Conservation (phyloP, 2,888 invertebrate genomes). For the Agonopterix arenella region DNA sequence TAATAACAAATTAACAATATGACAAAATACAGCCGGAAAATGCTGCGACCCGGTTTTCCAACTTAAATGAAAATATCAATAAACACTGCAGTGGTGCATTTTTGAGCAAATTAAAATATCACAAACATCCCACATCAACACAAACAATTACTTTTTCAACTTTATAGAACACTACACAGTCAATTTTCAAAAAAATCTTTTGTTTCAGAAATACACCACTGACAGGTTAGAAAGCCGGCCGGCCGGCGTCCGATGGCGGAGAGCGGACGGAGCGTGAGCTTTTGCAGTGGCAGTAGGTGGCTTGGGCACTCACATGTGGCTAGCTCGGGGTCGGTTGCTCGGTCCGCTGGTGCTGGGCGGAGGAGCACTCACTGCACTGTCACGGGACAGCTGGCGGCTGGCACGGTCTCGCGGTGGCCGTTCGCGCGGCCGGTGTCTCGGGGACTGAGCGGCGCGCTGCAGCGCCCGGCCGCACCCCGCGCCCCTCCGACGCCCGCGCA, state of each 20-base stretch:
- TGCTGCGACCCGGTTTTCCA: too few relatives aligned
- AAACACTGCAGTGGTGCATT: conserved; percentile 25
- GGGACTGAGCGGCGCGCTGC: conserved; percentile 56
- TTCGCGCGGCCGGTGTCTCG: conserved; percentile 73
- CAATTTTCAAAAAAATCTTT: conserved; percentile 16
- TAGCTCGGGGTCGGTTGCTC: conserved; percentile 36
- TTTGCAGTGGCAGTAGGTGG: conserved; percentile 2
- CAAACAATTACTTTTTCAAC: not conserved
- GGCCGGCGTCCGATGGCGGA: conserved; percentile 22
- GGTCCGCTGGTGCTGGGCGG: conserved; percentile 52
- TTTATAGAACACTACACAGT: conserved; percentile 30
- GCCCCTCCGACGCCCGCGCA: conserved; percentile 37
- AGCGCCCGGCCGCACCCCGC: conserved; percentile 53
- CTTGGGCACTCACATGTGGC: conserved; percentile 62
- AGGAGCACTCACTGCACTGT: conserved; percentile 44
- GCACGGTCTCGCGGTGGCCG: conserved; percentile 60
- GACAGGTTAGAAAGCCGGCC: conserved; percentile 61
- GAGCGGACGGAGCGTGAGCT: conserved; percentile 11
- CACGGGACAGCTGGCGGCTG: conserved; percentile 19
- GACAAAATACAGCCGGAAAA: too few relatives aligned
- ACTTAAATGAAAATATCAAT: too few relatives aligned
- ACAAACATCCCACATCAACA: conserved; percentile 4
- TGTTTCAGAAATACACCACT: conserved; percentile 44
- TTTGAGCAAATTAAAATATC: conserved; percentile 15
- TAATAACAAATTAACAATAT: too few relatives aligned